These are phyloP conservation scores for Ericerus pela DNA, from an alignment of 1,140 invertebrate species.

Conservation along the genomic window DNA sequence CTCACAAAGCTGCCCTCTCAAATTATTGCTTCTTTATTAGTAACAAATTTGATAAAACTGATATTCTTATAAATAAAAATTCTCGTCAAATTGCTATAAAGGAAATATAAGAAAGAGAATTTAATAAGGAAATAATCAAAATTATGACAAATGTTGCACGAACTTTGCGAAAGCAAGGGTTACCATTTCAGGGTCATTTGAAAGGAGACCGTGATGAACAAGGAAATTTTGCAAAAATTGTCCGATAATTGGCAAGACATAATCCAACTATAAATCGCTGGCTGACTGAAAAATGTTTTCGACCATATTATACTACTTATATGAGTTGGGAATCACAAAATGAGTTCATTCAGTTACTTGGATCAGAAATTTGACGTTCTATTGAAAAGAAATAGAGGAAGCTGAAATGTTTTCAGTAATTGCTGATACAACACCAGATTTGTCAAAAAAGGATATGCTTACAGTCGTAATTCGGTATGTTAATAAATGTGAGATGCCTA, in stretches of 20 bases:
- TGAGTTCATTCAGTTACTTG: slow-evolving; percentile 1
- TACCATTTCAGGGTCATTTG: too few species aligned
- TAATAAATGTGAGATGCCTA: neutral
- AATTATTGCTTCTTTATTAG: too few species aligned
- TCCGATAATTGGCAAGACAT: slow-evolving; percentile 3
- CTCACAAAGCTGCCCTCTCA: too few species aligned
- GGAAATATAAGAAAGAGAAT: too few species aligned
- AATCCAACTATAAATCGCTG: neutral
- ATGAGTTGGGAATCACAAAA: slow-evolving; percentile 11
- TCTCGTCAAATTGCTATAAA: too few species aligned
- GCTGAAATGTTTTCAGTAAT: neutral
- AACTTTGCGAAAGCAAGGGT: too few species aligned
- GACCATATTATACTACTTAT: slow-evolving; percentile 3
- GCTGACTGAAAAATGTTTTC: neutral
- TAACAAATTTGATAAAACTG: too few species aligned
- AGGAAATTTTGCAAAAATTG: too few species aligned
- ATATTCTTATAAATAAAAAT: too few species aligned
- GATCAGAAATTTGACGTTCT: neutral
- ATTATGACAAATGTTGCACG: too few species aligned
- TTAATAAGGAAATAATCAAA: too few species aligned
- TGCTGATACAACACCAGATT: neutral
- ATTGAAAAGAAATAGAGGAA: neutral
- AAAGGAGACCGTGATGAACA: too few species aligned
- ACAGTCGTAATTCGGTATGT: neutral
- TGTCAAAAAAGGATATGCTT: neutral